phyloP scores from a whole-genome alignment of 2,888 invertebrate species.

The Ditylenchus weischeri region DNA sequence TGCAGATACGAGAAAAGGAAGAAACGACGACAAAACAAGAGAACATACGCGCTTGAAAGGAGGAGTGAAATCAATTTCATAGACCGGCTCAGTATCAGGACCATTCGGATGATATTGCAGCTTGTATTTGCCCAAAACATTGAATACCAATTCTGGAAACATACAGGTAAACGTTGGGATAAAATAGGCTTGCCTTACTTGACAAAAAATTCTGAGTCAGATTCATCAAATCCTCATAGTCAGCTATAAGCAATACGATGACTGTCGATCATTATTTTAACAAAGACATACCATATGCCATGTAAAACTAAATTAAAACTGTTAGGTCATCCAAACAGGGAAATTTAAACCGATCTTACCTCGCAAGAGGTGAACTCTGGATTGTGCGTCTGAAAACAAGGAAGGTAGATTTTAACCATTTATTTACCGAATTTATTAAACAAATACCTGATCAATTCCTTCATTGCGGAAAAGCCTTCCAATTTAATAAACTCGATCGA shows the following conservation, averaged over 20 bases:
- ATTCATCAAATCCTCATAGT: constrained; percentile 88
- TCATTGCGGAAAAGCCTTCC: constrained; percentile 92
- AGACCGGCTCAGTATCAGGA: constrained; percentile 73
- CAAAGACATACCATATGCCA: constrained; percentile 74
- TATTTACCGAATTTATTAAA: too few species aligned
- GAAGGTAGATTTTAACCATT: constrained; percentile 77
- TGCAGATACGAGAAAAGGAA: neutral
- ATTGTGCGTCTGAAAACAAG: constrained; percentile 80
- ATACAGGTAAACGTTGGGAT: too few species aligned
- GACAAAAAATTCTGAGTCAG: constrained; percentile 88
- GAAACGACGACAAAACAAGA: too few species aligned
- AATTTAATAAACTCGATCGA: constrained; percentile 80
- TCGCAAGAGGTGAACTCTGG: constrained; percentile 59
- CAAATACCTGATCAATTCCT: constrained; percentile 74
- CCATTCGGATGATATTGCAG: constrained; percentile 80
- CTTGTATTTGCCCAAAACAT: constrained; percentile 84
- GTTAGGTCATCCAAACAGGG: neutral
- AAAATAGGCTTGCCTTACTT: constrained; percentile 59
- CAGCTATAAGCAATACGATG: constrained; percentile 66
- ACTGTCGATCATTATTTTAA: too few species aligned
- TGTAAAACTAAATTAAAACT: constrained; percentile 80
- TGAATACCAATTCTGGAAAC: constrained; percentile 77
- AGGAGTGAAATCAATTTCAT: constrained; percentile 86
- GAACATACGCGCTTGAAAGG: constrained; percentile 75
- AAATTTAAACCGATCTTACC: neutral